Conservation (phyloP, 2,797 vertebrate species). For the Catostomus latipinnis region DNA sequence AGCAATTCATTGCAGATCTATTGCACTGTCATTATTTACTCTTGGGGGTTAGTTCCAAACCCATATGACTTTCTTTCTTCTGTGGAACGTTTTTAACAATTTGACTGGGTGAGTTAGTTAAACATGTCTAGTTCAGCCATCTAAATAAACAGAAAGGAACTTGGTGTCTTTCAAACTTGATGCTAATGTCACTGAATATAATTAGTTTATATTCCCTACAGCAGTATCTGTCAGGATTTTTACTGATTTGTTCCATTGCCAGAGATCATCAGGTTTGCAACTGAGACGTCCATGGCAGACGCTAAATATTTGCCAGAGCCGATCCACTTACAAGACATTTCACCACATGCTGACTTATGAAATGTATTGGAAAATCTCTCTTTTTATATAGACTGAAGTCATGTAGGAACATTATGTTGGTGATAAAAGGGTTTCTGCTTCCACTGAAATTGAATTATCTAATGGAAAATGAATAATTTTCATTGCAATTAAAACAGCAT, state of each 20-base stretch:
- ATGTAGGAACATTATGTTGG: constrained; percentile 4
- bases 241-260: constrained; percentile 9
- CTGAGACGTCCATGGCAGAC: constrained; percentile 4
- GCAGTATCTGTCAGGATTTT: constrained; percentile 19
- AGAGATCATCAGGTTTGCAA: constrained; percentile 2
- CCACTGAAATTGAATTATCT: constrained; percentile 3
- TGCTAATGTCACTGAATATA: constrained; percentile 4
- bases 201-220: constrained; percentile 14
- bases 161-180: neutral
- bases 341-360: constrained; percentile 20
- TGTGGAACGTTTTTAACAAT: no score
- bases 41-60: no score
- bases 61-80: no score
- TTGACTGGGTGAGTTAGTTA: no score
- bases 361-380: constrained; percentile 19
- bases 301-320: constrained; percentile 24
- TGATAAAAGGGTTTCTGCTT: neutral
- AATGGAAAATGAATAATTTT: constrained; percentile 6
- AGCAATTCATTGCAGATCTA: constrained; percentile 1
- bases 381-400: neutral
- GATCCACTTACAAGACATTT: constrained; percentile 40
- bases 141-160: no score
- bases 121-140: no score
- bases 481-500: constrained; percentile 14
- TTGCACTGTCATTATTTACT: neutral